Evolutionary conservation across 2,797 vertebrate genomes (phyloP).

Genomic region (Anguilla marmorata): DNA sequence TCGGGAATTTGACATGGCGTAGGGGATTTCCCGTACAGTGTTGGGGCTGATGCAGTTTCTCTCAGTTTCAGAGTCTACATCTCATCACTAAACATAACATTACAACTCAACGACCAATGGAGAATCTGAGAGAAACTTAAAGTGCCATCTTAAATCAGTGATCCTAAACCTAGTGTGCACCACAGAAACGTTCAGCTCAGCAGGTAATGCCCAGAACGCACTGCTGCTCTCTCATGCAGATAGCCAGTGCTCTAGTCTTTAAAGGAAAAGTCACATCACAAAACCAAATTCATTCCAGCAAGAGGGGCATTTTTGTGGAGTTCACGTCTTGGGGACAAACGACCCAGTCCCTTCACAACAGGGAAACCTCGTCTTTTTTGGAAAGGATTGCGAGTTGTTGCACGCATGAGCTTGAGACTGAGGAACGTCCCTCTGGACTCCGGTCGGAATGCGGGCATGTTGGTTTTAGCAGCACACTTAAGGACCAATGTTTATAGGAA

Average conservation of each 20-base stretch:
- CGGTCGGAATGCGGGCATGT: slow-evolving; percentile 5
- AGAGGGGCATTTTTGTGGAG: neutral
- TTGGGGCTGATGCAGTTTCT: neutral
- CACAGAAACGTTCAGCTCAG: neutral
- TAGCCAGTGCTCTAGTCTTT: neutral
- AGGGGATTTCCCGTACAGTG: neutral
- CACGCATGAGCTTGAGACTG: neutral
- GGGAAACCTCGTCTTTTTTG: neutral
- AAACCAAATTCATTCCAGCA: neutral
- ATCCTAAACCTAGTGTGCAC: neutral
- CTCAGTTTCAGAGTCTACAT: neutral
- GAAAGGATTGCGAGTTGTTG: slow-evolving; percentile 9
- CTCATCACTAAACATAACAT: neutral
- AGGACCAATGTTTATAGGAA: neutral
- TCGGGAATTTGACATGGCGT: neutral
- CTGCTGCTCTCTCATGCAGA: neutral
- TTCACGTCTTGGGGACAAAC: neutral
- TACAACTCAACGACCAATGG: neutral
- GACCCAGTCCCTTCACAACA: neutral
- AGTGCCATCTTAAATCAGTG: neutral
- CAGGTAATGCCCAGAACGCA: neutral
- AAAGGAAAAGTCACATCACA: neutral
- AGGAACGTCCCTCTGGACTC: neutral
- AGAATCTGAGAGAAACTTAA: neutral
- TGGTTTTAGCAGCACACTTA: slow-evolving; percentile 15